Evolutionary conservation across 2,797 vertebrate genomes (phyloP), one percentile per base, ranked within the genome.

Genomic region (Lutjanus argentimaculatus): DNA sequence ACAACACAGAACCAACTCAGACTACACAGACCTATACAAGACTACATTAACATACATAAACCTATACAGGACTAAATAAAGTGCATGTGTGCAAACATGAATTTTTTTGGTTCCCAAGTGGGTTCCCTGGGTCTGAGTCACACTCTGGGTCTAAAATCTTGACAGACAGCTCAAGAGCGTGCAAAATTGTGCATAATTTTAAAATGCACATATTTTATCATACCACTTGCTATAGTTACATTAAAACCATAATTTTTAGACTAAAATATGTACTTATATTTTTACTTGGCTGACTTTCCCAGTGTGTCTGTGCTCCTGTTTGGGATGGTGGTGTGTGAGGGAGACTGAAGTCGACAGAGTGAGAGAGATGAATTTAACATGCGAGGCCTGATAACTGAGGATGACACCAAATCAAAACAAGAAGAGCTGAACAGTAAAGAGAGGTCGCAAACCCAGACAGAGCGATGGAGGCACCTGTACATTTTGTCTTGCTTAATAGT

Each of bases 321-420:
- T 51, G 12, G 16, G 48, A 9, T 42, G 14, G 30, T 25, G 56
- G 64, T 43, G 2, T 30, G 59, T 76, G 61, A 70, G 21, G 45
- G 22, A 72, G 52, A 79, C 66, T 63, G 46, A 79, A 64, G 7
- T 69, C 1, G 42, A 83, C 72, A 66, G 71, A 68, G 22, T 52
- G 61, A 77, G 69, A 64, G 65, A 64, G 52, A 43, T 67, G 56
- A 59, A 72, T 79, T 64, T 75, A 85, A 69, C 67, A 67, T 64
- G 15, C 5, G 42, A 67, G 48, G 19, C 42, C 12, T 42, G 59
- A 58, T 83, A 80, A 83, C 63, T 52, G 36, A 77, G 25, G 67
- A 36, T 75, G 77, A 83, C 65, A 78, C 48, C 17, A 12, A 68
- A 72, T 81, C 62, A 84, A 66, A 72, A 49, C 48, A 30, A 7